A percentile compares a stretch with the other conserved stretches of the same genome.
Evolutionary conservation across 2,113 vertebrate genomes (phyloP).

Genomic region (Pelecanus crispus): DNA sequence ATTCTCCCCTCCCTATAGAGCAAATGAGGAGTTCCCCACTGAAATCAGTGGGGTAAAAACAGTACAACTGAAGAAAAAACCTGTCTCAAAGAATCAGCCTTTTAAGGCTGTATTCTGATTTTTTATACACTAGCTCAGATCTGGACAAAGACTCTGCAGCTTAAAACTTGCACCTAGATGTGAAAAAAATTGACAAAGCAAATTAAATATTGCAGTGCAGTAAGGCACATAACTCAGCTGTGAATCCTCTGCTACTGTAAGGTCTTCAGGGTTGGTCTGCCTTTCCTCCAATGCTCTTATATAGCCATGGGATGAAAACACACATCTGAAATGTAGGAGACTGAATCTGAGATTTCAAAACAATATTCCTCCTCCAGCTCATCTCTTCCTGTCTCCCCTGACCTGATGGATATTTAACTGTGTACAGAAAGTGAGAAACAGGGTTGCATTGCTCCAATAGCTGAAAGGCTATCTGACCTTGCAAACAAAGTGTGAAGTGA

Average conservation of each 20-base stretch:
- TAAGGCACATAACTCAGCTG: background rate
- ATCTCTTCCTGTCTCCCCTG: background rate
- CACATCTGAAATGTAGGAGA: background rate
- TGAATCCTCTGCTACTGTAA: background rate
- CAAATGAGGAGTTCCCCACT: background rate
- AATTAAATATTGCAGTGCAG: background rate
- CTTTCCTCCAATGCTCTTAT: background rate
- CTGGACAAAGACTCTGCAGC: background rate
- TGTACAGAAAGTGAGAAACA: background rate
- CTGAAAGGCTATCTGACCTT: background rate
- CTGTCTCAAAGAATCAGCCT: background rate
- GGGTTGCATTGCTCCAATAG: background rate
- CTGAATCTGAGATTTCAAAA: background rate
- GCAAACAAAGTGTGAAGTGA: background rate
- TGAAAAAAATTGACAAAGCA: background rate
- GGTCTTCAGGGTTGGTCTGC: background rate
- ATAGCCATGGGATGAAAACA: background rate
- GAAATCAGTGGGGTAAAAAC: background rate
- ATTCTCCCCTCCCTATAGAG: background rate
- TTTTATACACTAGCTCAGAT: background rate
- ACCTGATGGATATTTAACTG: background rate
- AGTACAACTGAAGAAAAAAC: background rate
- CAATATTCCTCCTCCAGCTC: background rate
- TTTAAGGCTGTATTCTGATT: background rate
- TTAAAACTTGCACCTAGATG: background rate